Base-by-base conservation (phyloP, 2,113 vertebrate species). In the Fulmarus glacialis region DNA sequence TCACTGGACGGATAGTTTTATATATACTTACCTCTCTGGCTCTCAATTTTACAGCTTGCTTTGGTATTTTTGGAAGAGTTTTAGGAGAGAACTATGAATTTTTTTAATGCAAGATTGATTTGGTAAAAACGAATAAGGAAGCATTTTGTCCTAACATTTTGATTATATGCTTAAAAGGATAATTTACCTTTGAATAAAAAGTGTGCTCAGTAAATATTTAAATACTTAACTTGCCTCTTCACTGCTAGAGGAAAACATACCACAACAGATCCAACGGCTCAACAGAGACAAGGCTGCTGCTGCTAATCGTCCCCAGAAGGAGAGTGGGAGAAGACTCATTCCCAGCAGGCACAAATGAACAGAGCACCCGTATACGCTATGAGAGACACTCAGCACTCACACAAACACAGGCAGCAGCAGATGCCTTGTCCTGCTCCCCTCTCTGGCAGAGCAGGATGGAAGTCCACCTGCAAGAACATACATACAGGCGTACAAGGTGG, bases 321-420 rank as follows among this genome's bases (percentile, higher is more conserved):
- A 18, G 27, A 59, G 43, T 1, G 0, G 6, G n/a, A 34, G 34
- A 75, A 77, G 89, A 40, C 3, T 7, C 16, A 18, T 42, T 78
- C 15, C 20, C 48, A 71, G 47, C 3, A 5, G 16, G 23, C 32
- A 60, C 20, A 13, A 43, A 23, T 0, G 5, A 12, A 29, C 7
- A 15, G 36, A 19, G 19, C 12, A 45, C 43, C 26, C 0, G 0
- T 20, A 34, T 6, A 30, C 0, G 1, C 53, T 38, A 3, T 0
- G 0, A 38, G n/a, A 42, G 10, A 63, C 27, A 8, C 8, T n/a
- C 11, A 5, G 63, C n/a, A 26, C 63, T 26, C 23, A 55, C 23
- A 34, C 14, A 42, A 29, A 50, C 36, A 50, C 1, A 1, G 16
- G 23, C 21, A 77, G 80, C 24, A 70, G 13, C 56, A 32, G 36